These are phyloP conservation scores for Gorsachius magnificus DNA, from an alignment of 2,797 vertebrate species.

Conservation along the genomic window DNA sequence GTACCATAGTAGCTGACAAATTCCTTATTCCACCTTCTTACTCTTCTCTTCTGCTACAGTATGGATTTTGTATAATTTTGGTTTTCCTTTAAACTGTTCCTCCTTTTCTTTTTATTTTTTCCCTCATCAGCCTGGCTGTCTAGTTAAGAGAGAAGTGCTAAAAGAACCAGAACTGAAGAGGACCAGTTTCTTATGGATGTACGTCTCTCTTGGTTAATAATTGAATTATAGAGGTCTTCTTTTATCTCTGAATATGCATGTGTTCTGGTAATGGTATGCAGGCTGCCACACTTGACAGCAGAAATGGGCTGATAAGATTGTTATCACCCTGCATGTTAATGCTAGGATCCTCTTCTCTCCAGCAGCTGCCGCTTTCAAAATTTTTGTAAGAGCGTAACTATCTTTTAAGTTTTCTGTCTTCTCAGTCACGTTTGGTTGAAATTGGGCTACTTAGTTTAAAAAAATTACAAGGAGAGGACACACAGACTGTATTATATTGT, in stretches of 20 bases:
- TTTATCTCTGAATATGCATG: constrained; percentile 45
- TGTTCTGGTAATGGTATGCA: constrained; percentile 4
- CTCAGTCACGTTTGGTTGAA: not conserved
- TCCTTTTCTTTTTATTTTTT: not conserved
- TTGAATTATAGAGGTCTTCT: constrained; percentile 33
- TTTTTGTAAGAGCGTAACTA: not conserved
- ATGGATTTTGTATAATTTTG: not conserved
- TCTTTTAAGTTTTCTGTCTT: constrained; percentile 14
- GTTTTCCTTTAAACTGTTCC: not conserved
- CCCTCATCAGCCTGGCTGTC: not conserved
- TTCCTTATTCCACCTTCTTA: not conserved
- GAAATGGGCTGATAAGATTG: constrained; percentile 40
- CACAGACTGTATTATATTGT: not conserved
- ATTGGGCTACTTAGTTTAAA: not conserved
- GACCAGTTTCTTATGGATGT: not conserved
- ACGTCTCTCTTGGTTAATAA: constrained; percentile 24
- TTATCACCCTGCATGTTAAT: constrained; percentile 44
- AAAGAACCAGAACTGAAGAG: not conserved
- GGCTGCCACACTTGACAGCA: constrained; percentile 35
- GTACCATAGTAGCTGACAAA: not conserved
- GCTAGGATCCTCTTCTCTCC: not conserved
- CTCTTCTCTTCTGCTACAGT: not conserved
- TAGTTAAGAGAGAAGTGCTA: not conserved
- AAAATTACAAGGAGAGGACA: constrained; percentile 7
- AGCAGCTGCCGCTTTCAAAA: not conserved